Percentiles rank a stretch among this genome's conserved stretches.
phyloP scores from a whole-genome alignment of 2,888 invertebrate genomes.

The Neoascia interrupta region DNA sequence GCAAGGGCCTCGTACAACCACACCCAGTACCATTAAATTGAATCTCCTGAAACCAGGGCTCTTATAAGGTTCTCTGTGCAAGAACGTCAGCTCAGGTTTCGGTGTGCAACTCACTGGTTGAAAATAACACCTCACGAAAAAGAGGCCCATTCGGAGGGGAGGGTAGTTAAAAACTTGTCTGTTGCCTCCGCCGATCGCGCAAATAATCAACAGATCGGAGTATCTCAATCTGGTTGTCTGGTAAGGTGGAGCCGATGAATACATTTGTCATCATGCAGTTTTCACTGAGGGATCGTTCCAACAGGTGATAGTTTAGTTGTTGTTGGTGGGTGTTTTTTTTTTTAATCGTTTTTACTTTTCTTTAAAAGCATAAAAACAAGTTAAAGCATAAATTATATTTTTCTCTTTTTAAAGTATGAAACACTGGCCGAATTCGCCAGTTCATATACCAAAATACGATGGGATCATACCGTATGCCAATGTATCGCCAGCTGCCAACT shows the following conservation, averaged over 20 bases:
- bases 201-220: constrained; percentile 4
- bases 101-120: no score
- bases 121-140: no score
- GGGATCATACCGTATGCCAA: constrained; percentile 77
- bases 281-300: constrained; percentile 72
- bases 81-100: no score
- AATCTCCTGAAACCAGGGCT: no score
- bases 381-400: no score
- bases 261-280: constrained; percentile 74
- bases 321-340: constrained; percentile 32
- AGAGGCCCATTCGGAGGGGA: background rate
- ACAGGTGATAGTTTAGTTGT: constrained; percentile 40
- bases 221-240: no score
- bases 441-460: constrained; percentile 79
- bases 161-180: constrained; percentile 37
- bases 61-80: no score
- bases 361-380: no score
- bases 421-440: constrained; percentile 79
- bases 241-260: constrained; percentile 8
- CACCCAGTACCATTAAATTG: no score
- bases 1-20: no score
- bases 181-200: background rate
- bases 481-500: constrained; percentile 75
- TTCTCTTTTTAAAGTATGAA: constrained; percentile 76
- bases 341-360: no score